Conservation (phyloP, 2,113 vertebrate species). For the Prietella phreatophila region DNA sequence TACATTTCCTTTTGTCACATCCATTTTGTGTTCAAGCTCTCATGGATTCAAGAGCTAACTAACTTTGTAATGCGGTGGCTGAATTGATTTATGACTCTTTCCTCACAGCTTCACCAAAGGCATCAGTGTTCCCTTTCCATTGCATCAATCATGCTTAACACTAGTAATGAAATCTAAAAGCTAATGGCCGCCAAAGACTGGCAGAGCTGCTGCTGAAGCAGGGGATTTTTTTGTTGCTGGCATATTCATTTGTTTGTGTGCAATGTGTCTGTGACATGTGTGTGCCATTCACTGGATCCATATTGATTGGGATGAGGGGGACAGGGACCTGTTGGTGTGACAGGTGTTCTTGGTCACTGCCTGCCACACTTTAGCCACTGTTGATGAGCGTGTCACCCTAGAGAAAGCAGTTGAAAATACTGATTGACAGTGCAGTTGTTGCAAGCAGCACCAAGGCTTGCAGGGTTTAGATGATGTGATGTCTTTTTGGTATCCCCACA, state of each 20-base stretch:
- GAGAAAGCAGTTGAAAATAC: constrained; percentile 44
- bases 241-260: constrained; percentile 57
- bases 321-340: constrained; percentile 60
- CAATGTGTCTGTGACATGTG: constrained; percentile 16
- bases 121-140: constrained; percentile 53
- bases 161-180: constrained; percentile 71
- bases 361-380: constrained; percentile 45
- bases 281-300: constrained; percentile 39
- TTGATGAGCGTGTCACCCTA: constrained; percentile 37
- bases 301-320: constrained; percentile 63
- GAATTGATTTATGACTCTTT: constrained; percentile 50
- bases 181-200: constrained; percentile 65
- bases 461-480: constrained; percentile 52
- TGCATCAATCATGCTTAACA: constrained; percentile 71
- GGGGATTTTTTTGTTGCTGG: constrained; percentile 54
- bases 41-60: not conserved
- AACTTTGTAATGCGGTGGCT: constrained; percentile 33
- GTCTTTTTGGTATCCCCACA: too few relatives aligned
- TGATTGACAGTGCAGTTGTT: constrained; percentile 61
- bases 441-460: constrained; percentile 38
- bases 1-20: not conserved
- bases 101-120: constrained; percentile 48
- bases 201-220: constrained; percentile 64
- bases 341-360: constrained; percentile 66
- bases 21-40: not conserved